Evolutionary conservation across 1,140 invertebrate genomes (phyloP).

Genomic region (Meloidogyne hapla): DNA sequence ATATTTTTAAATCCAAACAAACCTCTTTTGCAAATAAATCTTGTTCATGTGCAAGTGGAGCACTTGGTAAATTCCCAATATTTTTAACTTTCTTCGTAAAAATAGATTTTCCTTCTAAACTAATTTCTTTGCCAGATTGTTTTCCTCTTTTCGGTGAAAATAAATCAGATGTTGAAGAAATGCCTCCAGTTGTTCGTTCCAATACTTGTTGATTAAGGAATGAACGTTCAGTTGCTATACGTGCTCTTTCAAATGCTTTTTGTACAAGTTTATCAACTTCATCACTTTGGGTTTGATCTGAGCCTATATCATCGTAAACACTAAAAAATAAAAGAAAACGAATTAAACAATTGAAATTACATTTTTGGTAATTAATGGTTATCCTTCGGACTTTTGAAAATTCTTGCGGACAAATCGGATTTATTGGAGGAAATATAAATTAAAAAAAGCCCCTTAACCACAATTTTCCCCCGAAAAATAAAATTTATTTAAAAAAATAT

Average conservation of each 20-base stretch:
- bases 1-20: no score
- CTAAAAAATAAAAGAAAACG: neutral
- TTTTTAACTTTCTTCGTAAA: neutral
- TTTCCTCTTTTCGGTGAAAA: slow-evolving; percentile 1
- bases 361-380: neutral
- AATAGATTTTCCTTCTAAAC: neutral
- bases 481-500: neutral
- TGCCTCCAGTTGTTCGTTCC: slow-evolving; percentile 27
- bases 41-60: slow-evolving; percentile 31
- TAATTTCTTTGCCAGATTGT: slow-evolving; percentile 12
- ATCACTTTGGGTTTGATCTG: slow-evolving; percentile 11
- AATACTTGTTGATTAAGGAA: slow-evolving; percentile 52
- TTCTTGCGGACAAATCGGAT: no score
- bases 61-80: slow-evolving; percentile 10
- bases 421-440: no score
- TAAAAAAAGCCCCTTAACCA: no score
- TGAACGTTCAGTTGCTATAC: slow-evolving; percentile 45
- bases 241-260: slow-evolving; percentile 37
- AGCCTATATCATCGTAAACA: slow-evolving; percentile 1
- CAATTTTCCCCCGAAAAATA: no score
- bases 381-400: no score
- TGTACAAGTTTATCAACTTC: slow-evolving; percentile 44
- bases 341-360: neutral
- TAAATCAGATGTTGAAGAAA: slow-evolving; percentile 13
- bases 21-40: slow-evolving; percentile 39